Evolutionary conservation across 2,113 vertebrate species (phyloP).

Genomic region (Poecile atricapillus): DNA sequence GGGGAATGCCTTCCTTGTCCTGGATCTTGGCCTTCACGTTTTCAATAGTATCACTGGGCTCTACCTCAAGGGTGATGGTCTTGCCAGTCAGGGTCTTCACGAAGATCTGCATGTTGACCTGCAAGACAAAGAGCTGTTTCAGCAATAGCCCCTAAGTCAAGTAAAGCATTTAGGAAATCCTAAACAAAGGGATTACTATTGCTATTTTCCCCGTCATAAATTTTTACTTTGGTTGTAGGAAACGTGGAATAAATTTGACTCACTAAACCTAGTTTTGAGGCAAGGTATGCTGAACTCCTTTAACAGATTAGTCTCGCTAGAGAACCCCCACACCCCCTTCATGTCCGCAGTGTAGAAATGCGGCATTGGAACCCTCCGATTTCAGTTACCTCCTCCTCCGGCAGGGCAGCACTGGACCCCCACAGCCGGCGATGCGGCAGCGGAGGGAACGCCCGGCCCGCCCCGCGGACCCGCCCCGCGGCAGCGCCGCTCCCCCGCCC

Average conservation of each 20-base stretch:
- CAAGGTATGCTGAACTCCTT: rapidly evolving
- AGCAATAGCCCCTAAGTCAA: rapidly evolving
- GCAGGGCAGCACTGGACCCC: rapidly evolving
- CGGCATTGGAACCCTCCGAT: rapidly evolving
- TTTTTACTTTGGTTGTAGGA: rapidly evolving
- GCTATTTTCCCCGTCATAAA: rapidly evolving
- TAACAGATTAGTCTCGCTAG: rapidly evolving
- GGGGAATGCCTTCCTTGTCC: constrained; percentile 61
- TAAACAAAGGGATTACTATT: rapidly evolving
- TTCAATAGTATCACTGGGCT: constrained; percentile 79
- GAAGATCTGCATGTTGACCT: constrained; percentile 79
- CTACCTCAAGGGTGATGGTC: constrained; percentile 77
- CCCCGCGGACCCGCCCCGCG: not conserved
- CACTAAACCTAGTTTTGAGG: rapidly evolving
- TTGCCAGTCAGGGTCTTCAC: constrained; percentile 79
- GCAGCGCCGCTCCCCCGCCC: not conserved
- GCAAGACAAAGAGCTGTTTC: rapidly evolving
- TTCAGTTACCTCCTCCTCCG: too few relatives aligned
- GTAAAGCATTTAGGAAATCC: rapidly evolving
- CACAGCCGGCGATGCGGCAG: not conserved
- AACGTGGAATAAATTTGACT: rapidly evolving
- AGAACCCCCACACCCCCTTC: rapidly evolving
- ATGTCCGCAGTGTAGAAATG: not conserved
- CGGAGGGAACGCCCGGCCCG: not conserved
- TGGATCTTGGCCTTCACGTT: constrained; percentile 77